Base-by-base conservation (phyloP, 2,113 vertebrate genomes). In the Picathartes gymnocephalus region DNA sequence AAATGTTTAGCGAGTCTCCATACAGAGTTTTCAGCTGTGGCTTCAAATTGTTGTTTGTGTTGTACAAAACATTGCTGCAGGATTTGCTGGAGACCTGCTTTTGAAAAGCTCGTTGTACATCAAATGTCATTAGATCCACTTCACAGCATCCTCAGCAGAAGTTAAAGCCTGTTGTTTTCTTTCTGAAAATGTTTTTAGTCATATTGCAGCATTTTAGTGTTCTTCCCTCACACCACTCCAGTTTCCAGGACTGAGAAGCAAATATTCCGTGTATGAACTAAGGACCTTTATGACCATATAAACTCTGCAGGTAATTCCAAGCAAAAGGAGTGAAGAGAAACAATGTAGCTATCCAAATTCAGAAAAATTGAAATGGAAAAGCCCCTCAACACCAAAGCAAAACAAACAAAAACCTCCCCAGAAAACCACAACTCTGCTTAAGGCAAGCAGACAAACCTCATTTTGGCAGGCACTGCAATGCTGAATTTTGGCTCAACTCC, bases 361-460 rank as follows among this genome's bases (percentile, higher is more conserved):
- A 21, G 40, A 79, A 81, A 84, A 48, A 68, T 27, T 15, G 31
- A 51, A 47, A 28, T 23, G 14, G 45, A 62, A 70, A 83, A 90
- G 11, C 7, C 18, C 20, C 54, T 70, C 37, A 27, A 70, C 30
- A 53, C 2, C 18, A 56, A 66, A 84, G 44, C 6, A 18, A 71
- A 88, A 42, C 25, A 47, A 64, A 45, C 22, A 30, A 28, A 45
- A 28, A 61, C 1, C 4, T 5, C 18, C 15, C n/a, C 40, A 83
- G 54, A 62, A 93, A 96, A 64, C 73, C 90, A 72, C 81, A 91
- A 3, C 27, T 47, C 47, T 73, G 21, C 90, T 90, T 58, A 42
- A 92, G 80, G 79, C 90, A 83, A 77, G 42, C 79, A 92, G 62
- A 45, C 19, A 82, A 88, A 92, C 33, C 92, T 95, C 86, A 13